Percentiles rank a stretch among this genome's conserved stretches.
phyloP scores from a whole-genome alignment of 2,113 vertebrate genomes.

The Pelmatolapia mariae region DNA sequence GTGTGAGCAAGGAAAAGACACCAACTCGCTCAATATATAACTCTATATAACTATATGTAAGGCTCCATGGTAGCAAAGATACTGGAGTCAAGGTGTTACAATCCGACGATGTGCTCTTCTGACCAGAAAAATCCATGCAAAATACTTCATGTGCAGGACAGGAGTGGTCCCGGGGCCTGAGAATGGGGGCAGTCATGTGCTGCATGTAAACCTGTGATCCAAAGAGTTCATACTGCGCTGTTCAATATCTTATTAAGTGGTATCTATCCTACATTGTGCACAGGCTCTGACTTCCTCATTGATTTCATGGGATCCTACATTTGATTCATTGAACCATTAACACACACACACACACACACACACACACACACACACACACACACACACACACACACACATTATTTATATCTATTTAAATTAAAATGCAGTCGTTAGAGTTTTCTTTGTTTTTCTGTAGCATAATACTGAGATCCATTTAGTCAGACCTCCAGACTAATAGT shows the following conservation, averaged over 20 bases:
- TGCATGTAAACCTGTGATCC: neutral
- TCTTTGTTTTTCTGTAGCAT: neutral
- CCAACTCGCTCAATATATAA: neutral
- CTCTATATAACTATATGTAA: neutral
- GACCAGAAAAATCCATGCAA: rapidly evolving
- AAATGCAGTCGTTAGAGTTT: neutral
- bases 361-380: too few species aligned
- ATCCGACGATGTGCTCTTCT: neutral
- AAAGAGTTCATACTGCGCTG: neutral
- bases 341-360: too few species aligned
- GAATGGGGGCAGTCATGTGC: neutral
- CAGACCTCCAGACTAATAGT: neutral
- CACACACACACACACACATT: neutral
- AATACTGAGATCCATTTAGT: neutral
- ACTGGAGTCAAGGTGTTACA: neutral
- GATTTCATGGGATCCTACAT: neutral
- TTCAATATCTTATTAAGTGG: neutral
- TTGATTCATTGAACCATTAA: too few species aligned
- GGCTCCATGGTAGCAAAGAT: neutral
- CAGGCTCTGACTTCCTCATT: neutral
- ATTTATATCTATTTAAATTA: neutral
- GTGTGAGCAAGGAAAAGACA: neutral
- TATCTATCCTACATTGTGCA: neutral
- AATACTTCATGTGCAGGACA: neutral
- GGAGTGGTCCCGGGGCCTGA: rapidly evolving